Percentiles rank a stretch among this genome's conserved stretches.
phyloP scores from a whole-genome alignment of 2,113 vertebrate species.

The Gopherus flavomarginatus region DNA sequence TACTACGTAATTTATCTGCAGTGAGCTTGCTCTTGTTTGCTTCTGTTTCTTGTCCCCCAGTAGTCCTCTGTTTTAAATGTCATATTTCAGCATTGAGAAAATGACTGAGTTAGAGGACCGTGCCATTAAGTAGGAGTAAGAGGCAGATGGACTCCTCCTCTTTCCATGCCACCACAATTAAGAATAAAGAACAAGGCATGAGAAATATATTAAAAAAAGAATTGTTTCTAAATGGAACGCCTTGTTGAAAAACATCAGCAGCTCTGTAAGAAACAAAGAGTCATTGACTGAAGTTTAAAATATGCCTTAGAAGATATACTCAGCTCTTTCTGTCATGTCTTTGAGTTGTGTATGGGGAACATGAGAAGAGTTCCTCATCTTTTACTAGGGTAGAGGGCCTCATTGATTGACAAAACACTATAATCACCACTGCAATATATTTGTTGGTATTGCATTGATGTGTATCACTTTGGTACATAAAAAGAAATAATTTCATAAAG shows the following conservation, averaged over 20 bases:
- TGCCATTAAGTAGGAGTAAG: not conserved
- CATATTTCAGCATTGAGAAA: not conserved
- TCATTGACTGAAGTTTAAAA: constrained; percentile 2
- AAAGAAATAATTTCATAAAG: not conserved
- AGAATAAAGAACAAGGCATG: not conserved
- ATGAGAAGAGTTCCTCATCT: not conserved
- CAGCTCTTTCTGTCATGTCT: not conserved
- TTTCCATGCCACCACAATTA: not conserved
- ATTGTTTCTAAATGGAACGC: not conserved
- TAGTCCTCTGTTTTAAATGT: not conserved
- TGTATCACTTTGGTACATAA: not conserved
- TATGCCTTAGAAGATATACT: not conserved
- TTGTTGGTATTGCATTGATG: not conserved
- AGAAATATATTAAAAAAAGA: not conserved
- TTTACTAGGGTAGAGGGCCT: not conserved
- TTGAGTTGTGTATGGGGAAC: not conserved
- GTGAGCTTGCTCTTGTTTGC: not conserved
- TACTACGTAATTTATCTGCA: not conserved
- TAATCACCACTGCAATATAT: not conserved
- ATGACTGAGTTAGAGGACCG: not conserved
- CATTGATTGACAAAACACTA: not conserved
- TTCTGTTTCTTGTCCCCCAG: not conserved
- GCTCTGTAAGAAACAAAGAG: not conserved
- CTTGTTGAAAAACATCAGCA: not conserved
- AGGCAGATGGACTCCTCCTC: not conserved